Conservation (phyloP, 2,888 invertebrate species). For the Apodemia duryi region DNA sequence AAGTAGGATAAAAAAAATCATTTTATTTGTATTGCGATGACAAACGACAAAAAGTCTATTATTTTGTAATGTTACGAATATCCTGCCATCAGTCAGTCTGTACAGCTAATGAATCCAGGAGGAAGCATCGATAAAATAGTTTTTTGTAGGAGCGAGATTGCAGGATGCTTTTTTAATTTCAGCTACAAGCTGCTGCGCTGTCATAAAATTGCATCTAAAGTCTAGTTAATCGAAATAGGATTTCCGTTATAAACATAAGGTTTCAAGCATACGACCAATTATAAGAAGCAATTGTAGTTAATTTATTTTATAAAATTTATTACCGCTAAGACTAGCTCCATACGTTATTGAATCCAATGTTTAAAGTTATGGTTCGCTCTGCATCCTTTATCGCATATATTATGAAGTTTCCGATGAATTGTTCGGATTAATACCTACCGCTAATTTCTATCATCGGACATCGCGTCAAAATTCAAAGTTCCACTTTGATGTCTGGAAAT, state of each 20-base stretch:
- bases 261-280: background rate
- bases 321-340: background rate
- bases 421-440: no score
- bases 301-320: background rate
- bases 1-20: background rate
- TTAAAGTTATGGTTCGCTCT: background rate
- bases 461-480: no score
- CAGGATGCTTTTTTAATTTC: background rate
- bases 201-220: background rate
- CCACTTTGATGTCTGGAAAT: no score
- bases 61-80: background rate
- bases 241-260: constrained; percentile 1
- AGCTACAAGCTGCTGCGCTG: background rate
- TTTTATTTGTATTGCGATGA: background rate
- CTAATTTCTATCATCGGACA: no score
- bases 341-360: background rate
- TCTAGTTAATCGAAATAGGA: constrained; percentile 3
- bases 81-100: background rate
- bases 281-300: background rate
- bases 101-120: no score
- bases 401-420: no score
- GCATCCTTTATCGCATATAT: no score
- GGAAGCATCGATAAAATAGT: no score
- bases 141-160: background rate
- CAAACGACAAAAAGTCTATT: background rate